Evolutionary conservation across 2,113 vertebrate genomes (phyloP), one percentile per base, ranked within the genome.

Genomic region (Eulemur macaco): DNA sequence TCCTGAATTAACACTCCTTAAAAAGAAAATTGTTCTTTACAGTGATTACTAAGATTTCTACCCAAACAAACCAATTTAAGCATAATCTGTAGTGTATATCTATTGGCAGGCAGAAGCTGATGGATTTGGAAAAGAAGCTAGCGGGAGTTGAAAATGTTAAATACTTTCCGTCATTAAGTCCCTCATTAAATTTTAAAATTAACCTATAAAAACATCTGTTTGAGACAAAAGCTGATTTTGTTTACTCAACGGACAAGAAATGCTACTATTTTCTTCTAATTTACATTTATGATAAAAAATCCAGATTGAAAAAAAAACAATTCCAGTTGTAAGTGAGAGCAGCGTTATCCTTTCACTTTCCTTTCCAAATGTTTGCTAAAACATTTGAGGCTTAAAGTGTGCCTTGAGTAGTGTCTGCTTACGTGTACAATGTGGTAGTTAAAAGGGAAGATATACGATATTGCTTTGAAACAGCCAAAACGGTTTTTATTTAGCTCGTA

Each of bases 211-310:
- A 54, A 89, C 15, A 92, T 39, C 23, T 93, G 39, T 54, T 96
- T 93, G 54, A 84, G 63, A 64, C 14, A 89, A 81, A 95, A 82
- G 60, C 64, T 80, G 42, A 68, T 58, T 90, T 74, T 78, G 29
- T 73, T 96, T 93, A 71, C 5, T 76, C 47, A 97, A 60, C 63
- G 63, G 74, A 54, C 11, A 80, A 84, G 31, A 80, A 95, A 60
- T 85, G 39, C 42, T 89, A 77, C 29, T 66, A 80, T 81, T 71
- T 94, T 86, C 27, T 50, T 68, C 45, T 21, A n/a, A 58, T 83
- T 89, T 89, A 83, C 29, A 74, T 73, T 96, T 86, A 86, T 73
- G n/a, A 58, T 74, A 78, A 50, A 86, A 47, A 91, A 96, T 45
- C 25, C 5, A 64, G 42, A 80, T 20, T 77, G 69, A 76, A 84